These are phyloP conservation scores for Leptinotarsa defecta DNA, from an alignment of 1,140 invertebrate species.

Conservation along the genomic window DNA sequence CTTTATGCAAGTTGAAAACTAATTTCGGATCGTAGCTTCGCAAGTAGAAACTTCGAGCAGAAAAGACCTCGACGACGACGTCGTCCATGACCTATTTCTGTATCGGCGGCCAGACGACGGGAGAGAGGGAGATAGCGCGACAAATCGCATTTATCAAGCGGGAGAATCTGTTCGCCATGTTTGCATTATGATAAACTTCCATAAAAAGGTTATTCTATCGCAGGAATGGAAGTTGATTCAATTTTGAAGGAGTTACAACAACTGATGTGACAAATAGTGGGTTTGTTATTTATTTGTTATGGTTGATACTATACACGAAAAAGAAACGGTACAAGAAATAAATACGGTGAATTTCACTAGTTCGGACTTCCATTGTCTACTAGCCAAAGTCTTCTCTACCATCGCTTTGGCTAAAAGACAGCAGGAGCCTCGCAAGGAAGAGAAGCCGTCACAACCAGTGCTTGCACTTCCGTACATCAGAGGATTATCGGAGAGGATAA, in stretches of 20 bases:
- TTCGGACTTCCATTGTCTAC: no score
- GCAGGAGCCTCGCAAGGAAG: no score
- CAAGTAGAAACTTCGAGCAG: neutral
- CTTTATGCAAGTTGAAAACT: conserved; percentile 3
- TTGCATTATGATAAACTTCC: neutral
- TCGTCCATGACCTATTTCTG: conserved; percentile 1
- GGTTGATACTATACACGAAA: no score
- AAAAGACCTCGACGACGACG: neutral
- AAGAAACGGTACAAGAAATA: no score
- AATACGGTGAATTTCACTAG: no score
- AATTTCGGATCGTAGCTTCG: neutral
- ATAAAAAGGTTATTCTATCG: neutral
- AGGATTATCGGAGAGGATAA: no score
- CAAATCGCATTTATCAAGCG: neutral
- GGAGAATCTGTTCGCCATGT: neutral
- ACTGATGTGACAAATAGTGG: neutral
- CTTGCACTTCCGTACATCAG: no score
- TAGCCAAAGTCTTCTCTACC: no score
- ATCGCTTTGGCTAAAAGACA: no score
- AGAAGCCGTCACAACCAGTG: no score
- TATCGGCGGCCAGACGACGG: neutral
- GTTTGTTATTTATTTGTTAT: no score
- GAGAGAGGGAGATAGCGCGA: neutral
- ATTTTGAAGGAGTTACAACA: neutral
- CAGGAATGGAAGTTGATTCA: neutral